These are phyloP conservation scores for Charadrius vociferus DNA, from an alignment of 2,113 vertebrate genomes.

Conservation along the genomic window DNA sequence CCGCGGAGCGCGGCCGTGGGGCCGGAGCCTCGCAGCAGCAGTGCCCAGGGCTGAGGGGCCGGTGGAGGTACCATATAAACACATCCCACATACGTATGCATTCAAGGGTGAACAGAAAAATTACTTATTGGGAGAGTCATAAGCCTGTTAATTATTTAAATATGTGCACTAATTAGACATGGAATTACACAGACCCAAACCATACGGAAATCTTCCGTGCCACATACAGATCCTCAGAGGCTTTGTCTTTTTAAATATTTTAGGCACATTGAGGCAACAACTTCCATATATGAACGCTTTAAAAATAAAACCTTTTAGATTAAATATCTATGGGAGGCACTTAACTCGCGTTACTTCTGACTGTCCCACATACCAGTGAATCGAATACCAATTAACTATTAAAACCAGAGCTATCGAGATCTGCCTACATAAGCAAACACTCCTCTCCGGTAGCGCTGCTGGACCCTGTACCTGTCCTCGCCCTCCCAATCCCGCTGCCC, in stretches of 20 bases:
- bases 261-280: neutral
- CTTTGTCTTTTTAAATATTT: neutral
- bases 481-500: rapidly evolving
- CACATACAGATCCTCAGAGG: neutral
- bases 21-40: neutral
- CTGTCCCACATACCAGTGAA: neutral
- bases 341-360: neutral
- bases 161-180: neutral
- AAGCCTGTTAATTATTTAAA: neutral
- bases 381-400: neutral
- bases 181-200: neutral
- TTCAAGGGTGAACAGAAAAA: neutral
- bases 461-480: neutral
- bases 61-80: rapidly evolving
- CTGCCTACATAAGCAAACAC: neutral
- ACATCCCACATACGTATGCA: rapidly evolving
- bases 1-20: rapidly evolving
- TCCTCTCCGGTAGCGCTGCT: rapidly evolving
- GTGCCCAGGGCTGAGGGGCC: neutral
- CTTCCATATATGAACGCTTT: neutral
- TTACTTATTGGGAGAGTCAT: neutral
- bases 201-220: neutral
- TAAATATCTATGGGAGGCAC: neutral
- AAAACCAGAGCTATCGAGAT: rapidly evolving
- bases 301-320: neutral